Evolutionary conservation across 2,113 vertebrate species (phyloP), one percentile per base, ranked within the genome.

Genomic region (Rissa tridactyla): DNA sequence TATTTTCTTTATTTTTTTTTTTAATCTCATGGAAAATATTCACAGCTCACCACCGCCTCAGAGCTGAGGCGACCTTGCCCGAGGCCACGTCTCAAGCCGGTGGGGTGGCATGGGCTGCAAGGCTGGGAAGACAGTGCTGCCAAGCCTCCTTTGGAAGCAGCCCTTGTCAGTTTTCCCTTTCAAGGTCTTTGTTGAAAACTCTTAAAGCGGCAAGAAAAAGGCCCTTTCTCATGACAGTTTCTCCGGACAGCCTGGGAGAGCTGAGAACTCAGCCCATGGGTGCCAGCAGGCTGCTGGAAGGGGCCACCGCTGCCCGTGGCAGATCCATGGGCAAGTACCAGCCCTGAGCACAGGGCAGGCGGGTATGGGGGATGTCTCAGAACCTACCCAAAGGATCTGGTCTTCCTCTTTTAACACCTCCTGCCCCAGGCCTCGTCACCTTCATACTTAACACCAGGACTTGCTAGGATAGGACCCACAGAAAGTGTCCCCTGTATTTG

Each of bases 61-160:
- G 55, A 90, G 42, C 71, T 91, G 90, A 86, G 88, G 25, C 4
- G 0, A 79, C 68, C 51, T 90, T 88, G 80, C 81, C 81, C 7
- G 7, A 92, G 88, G 96, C 86, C 9, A 5, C 10, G 1, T 92
- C 58, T 69, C 69, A 90, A 70, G 46, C 77, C 5, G 3, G 60
- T 86, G 77, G 82, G 54, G 94, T 89, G 66, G 79, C 89, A 91
- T 13, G 38, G 68, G 30, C 78, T 92, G 58, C 73, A 68, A 86
- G 68, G 61, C 86, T 89, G 54, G 22, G 61, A 84, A 87, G 94
- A 76, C 3, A 2, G 36, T 5, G 54, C 55, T 96, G 97, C 97
- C 97, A 97, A 97, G 55, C 51, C 22, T 72, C 38, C 58, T 83
- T 93, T 83, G 75, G 78, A 97, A 97, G 73, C 82, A 51, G 70